Evolutionary conservation across 2,888 invertebrate species (phyloP).

Genomic region (Polydrusus cervinus): DNA sequence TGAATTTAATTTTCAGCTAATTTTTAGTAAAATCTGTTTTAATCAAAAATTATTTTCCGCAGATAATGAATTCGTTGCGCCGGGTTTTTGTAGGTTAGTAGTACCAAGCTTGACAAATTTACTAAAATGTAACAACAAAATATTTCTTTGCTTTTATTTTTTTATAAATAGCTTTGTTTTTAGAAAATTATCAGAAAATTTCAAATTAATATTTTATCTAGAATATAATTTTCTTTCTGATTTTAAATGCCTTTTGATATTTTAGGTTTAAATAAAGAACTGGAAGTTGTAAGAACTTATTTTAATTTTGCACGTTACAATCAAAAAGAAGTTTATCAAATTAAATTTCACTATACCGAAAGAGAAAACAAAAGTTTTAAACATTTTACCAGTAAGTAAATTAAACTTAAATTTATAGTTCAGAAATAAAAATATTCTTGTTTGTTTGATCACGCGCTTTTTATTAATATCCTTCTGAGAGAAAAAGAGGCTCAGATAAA

Average conservation of each 20-base stretch:
- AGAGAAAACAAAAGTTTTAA: neutral
- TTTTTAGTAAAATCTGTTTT: neutral
- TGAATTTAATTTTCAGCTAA: neutral
- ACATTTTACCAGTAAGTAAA: neutral
- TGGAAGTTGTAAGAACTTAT: neutral
- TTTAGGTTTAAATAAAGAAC: constrained; percentile 14
- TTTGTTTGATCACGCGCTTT: no score
- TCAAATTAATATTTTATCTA: no score
- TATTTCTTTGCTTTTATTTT: neutral
- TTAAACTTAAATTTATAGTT: neutral
- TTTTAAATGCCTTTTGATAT: neutral
- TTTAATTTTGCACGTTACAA: neutral
- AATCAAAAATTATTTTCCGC: neutral
- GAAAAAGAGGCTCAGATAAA: no score
- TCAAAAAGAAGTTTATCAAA: neutral
- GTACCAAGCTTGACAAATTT: constrained; percentile 11
- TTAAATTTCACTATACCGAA: neutral
- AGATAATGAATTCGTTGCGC: constrained; percentile 19
- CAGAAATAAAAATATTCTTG: no score
- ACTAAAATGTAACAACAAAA: no score
- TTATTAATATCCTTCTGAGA: no score
- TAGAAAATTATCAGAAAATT: no score
- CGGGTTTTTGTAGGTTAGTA: constrained; percentile 32
- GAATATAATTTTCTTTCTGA: no score
- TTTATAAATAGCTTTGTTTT: no score